phyloP scores from a whole-genome alignment of 2,113 vertebrate genomes.

The Antennarius striatus region DNA sequence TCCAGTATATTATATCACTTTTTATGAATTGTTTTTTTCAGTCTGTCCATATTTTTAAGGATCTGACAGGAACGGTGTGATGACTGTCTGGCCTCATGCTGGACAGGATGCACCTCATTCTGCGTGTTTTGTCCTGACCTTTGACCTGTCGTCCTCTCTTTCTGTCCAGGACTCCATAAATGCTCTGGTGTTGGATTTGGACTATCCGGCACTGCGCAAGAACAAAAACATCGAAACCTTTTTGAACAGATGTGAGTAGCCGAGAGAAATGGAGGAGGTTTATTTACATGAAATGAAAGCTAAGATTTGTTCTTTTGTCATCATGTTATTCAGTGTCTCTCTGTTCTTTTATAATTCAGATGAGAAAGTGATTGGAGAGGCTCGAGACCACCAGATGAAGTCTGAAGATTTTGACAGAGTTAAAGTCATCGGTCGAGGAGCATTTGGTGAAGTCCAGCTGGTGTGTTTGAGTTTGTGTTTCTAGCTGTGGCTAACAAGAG shows the following conservation, averaged over 20 bases:
- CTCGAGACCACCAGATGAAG: constrained; percentile 94
- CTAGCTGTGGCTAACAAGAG: background rate
- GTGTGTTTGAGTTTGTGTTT: constrained; percentile 77
- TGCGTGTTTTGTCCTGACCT: background rate
- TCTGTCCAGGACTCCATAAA: constrained; percentile 92
- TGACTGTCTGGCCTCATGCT: no score
- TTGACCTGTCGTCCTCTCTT: constrained; percentile 10
- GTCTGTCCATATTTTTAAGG: no score
- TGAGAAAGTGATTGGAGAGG: constrained; percentile 90
- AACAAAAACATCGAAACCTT: constrained; percentile 99
- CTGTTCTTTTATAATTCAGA: constrained; percentile 75
- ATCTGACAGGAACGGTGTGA: no score
- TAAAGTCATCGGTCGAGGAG: constrained; percentile 97
- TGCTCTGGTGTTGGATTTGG: constrained; percentile 94
- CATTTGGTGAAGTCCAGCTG: constrained; percentile 98
- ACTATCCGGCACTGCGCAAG: constrained; percentile 96
- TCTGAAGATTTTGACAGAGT: constrained; percentile 98
- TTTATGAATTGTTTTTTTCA: no score
- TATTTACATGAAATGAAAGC: background rate
- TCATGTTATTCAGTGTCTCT: background rate
- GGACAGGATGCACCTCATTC: no score
- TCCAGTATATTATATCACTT: no score
- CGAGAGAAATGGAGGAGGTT: no score
- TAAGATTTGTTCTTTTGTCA: no score
- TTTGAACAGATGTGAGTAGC: constrained; percentile 95